Evolutionary conservation across 2,113 vertebrate species (phyloP).

Genomic region (Callospermophilus lateralis): DNA sequence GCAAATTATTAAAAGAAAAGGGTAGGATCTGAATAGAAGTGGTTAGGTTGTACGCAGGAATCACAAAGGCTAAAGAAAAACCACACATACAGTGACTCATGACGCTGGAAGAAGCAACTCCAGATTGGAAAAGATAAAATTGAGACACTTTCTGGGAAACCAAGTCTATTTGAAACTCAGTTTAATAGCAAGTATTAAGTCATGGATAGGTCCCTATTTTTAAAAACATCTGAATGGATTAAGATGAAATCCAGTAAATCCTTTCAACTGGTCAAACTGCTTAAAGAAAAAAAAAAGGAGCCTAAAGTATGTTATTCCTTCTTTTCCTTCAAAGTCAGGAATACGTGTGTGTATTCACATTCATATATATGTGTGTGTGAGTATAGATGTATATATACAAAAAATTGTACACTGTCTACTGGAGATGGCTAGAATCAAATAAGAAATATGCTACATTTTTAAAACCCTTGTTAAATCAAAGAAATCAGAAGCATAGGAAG

Average conservation of each 20-base stretch:
- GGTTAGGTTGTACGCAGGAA: background rate
- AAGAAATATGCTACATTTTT: background rate
- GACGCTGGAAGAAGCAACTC: background rate
- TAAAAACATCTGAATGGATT: background rate
- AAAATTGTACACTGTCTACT: background rate
- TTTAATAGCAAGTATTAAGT: slow-evolving; percentile 12
- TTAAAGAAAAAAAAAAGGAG: slow-evolving; percentile 14
- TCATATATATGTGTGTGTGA: no score
- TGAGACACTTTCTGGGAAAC: background rate
- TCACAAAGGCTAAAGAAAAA: background rate
- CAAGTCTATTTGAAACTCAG: background rate
- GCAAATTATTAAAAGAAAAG: background rate
- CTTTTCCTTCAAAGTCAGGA: background rate
- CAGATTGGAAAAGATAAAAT: background rate
- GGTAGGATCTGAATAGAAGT: background rate
- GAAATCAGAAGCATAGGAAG: background rate
- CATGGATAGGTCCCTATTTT: background rate
- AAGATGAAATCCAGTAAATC: background rate
- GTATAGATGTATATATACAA: no score
- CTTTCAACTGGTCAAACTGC: background rate
- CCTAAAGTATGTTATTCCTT: background rate
- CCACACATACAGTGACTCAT: background rate
- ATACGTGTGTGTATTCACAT: background rate
- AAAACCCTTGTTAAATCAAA: background rate
- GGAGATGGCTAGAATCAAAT: background rate